These are phyloP conservation scores for Lottia gigantea DNA, from an alignment of 2,888 invertebrate genomes.

Conservation along the genomic window DNA sequence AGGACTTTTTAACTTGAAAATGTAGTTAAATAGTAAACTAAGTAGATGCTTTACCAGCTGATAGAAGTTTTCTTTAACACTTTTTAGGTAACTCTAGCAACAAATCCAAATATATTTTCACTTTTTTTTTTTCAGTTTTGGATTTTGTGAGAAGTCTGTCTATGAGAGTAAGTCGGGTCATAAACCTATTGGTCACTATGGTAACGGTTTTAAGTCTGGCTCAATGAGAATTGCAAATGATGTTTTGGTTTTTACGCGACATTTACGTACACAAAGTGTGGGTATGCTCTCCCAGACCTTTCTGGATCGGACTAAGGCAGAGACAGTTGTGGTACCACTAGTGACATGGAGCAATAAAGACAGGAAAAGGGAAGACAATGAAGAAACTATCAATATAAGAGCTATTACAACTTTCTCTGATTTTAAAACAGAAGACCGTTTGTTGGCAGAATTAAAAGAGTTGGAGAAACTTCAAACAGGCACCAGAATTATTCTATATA, in stretches of 20 bases:
- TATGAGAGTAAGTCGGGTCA: slow-evolving; percentile 46
- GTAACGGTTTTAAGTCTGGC: slow-evolving; percentile 67
- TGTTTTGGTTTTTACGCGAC: slow-evolving; percentile 63
- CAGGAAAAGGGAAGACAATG: slow-evolving; percentile 12
- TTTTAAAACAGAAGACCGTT: slow-evolving; percentile 49
- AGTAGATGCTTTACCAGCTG: no score
- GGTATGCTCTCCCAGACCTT: slow-evolving; percentile 65
- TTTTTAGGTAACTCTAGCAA: no score
- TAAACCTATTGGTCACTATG: slow-evolving; percentile 64
- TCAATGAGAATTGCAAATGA: slow-evolving; percentile 66
- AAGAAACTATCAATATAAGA: slow-evolving; percentile 40
- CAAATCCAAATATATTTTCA: not conserved
- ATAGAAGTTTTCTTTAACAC: no score
- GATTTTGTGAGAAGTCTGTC: slow-evolving; percentile 58
- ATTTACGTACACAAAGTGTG: slow-evolving; percentile 47
- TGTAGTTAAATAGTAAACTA: no score
- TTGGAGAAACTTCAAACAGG: slow-evolving; percentile 46
- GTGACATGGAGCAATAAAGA: slow-evolving; percentile 52
- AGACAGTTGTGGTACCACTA: slow-evolving; percentile 64
- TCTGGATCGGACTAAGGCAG: slow-evolving; percentile 51
- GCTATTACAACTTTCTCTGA: slow-evolving; percentile 57
- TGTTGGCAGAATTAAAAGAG: slow-evolving; percentile 50
- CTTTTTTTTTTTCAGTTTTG: slow-evolving; percentile 56
- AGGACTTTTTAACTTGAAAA: no score
- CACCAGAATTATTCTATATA: slow-evolving; percentile 63